Conservation (phyloP, 37 sponge, comb jelly and placozoan species). For the Dysidea cf. avara region DNA sequence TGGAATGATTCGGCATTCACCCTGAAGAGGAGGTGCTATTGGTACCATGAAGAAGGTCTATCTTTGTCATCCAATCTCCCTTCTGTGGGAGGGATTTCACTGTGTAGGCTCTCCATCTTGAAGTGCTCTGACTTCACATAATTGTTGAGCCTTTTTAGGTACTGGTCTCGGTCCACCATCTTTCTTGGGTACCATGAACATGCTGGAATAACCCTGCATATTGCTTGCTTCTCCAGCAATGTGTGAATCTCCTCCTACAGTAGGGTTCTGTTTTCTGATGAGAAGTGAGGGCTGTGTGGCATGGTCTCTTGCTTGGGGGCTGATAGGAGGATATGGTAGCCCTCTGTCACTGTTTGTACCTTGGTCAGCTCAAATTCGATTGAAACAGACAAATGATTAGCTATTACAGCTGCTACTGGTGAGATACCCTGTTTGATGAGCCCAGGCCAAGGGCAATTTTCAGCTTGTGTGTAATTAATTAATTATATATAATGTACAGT, state of each 20-base stretch:
- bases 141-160: constrained; percentile 17
- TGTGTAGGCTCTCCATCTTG: too few species aligned
- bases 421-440: too few species aligned
- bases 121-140: too few species aligned
- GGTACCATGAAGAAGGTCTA: constrained; percentile 10
- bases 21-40: constrained; percentile 5
- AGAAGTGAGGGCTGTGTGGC: background rate
- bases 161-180: constrained; percentile 27
- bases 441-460: too few species aligned
- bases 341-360: constrained; percentile 28
- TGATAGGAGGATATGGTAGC: constrained; percentile 13
- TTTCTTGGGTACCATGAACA: too few species aligned
- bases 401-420: too few species aligned
- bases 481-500: too few species aligned
- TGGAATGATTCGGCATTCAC: background rate
- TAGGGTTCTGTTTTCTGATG: background rate
- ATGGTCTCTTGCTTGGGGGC: constrained; percentile 18
- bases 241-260: background rate
- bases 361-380: constrained; percentile 15
- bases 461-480: too few species aligned
- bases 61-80: constrained; percentile 16
- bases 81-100: constrained; percentile 2
- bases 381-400: background rate
- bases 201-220: constrained; percentile 11
- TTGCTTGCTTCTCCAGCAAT: background rate